Base-by-base conservation (phyloP, 2,113 vertebrate genomes). In the Telmatochromis brachygnathus region DNA sequence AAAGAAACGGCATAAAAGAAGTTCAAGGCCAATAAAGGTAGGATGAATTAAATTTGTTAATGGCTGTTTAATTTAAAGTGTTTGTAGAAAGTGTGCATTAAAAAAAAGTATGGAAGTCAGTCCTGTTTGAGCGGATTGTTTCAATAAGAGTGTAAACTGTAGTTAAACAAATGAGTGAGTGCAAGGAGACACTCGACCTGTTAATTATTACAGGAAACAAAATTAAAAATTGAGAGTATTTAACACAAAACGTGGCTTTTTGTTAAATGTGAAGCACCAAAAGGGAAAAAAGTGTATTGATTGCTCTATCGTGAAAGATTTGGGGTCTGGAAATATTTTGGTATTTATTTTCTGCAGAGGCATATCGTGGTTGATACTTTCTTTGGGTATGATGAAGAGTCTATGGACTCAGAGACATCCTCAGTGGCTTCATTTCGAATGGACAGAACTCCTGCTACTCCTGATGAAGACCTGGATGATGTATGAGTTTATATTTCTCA, bases 351-450 rank as follows among this genome's bases (percentile, higher is more conserved):
- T 84, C 14, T 85, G 54, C 93, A 99, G 99, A 98, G 98, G 83
- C 99, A 97, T 86, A 97, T 99, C 33, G 96, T 99, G 10, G 99
- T 99, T 9, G 99, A 99, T 90, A 97, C 99, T 3, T 97, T 97
- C 90, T 99, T 98, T 89, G 99, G 99, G 3, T 99, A 98, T 1
- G 99, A 99, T 89, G 99, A 99, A 92, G 99, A 99, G 93, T 99
- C 98, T 1, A 97, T 99, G 98, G 99, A 99, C 92, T 99, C 98
- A 0, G 99, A 99, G 94, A 97, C 98, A 2, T 99, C 99, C 10
- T 99, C 99, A 3, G 97, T 99, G 94, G 97, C 98, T 54, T 99
- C 99, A 0, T 98, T 98, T 83, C 96, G 98, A 85, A 98, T 97
- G 95, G 99, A 99, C 91, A 94, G 98, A 89, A 99, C 99, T 87